phyloP scores from a whole-genome alignment of 2,113 vertebrate genomes.

The Apus apus region DNA sequence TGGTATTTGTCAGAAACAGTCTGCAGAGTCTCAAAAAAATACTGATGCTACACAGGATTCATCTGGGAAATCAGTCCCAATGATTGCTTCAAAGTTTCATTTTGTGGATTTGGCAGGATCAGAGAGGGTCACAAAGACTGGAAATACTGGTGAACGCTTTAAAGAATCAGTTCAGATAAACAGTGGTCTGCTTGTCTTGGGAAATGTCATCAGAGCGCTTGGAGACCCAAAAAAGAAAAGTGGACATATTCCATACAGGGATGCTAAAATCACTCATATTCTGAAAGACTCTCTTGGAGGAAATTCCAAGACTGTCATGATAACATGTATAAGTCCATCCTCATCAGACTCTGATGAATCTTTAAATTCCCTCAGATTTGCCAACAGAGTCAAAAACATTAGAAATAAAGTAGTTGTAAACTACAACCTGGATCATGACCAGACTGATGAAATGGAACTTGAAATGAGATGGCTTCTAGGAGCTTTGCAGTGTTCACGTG shows the following conservation, averaged over 20 bases:
- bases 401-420: constrained; percentile 82
- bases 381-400: constrained; percentile 86
- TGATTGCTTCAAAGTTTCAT: constrained; percentile 85
- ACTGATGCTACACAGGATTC: constrained; percentile 19
- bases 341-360: constrained; percentile 86
- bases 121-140: constrained; percentile 87
- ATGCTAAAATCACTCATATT: constrained; percentile 92
- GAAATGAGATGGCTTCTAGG: constrained; percentile 83
- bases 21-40: constrained; percentile 24
- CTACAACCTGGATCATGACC: constrained; percentile 79
- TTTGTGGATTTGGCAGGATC: constrained; percentile 93
- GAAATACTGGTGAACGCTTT: constrained; percentile 84
- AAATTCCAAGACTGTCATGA: constrained; percentile 90
- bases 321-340: constrained; percentile 90
- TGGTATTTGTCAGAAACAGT: constrained; percentile 74
- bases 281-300: constrained; percentile 91
- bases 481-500: constrained; percentile 74
- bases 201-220: constrained; percentile 92
- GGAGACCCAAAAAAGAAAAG: constrained; percentile 80
- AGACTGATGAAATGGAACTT: constrained; percentile 84
- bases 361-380: constrained; percentile 88
- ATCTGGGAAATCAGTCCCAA: constrained; percentile 44
- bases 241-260: constrained; percentile 86
- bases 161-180: constrained; percentile 92
- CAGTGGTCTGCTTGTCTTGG: constrained; percentile 85